Evolutionary conservation across 1,140 invertebrate genomes (phyloP), one percentile per base, ranked within the genome.

Genomic region (Doryteuthis pealeii): DNA sequence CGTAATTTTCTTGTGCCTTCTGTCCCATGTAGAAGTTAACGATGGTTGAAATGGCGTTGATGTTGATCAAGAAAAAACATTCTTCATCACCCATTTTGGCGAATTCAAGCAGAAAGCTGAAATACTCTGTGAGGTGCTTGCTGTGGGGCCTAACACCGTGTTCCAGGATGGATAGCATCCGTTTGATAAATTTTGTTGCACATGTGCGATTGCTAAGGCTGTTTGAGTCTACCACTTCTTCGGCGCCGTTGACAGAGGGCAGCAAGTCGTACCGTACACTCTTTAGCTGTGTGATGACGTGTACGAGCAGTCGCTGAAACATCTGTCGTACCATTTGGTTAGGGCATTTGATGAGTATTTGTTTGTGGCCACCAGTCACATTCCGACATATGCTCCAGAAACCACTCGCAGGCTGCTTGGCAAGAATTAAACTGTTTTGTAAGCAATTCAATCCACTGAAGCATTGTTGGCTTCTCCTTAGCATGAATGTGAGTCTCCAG

Each of bases 391-490:
- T 95, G 93, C 78, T 95, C 93, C 26, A 98, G 88, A 82, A 98
- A 96, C 93, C 95, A 96, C 84, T 96, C 94, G 78, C 95, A 96
- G 0, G 95, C 95, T 72, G 92, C 92, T 72, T 93, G 92, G n/a
- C 94, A 96, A 28, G 93, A 92, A 85, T 96, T 96, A 82, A 97
- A 96, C 85, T 97, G 95, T 85, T 97, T 97, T 1, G 95, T 97
- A 6, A 97, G 90, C 43, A 97, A 87, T 86, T 98, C 96, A 32
- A 97, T 95, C 96, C 96, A 98, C 76, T 96, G 95, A 14, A 97
- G 93, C 94, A 97, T 96, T 0, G 95, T 97, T 14, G 96, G 95
- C 91, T 97, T 97, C 88, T 98, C 96, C 88, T 97, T 97, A 28
- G 96, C 95, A 87, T 98, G 96, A 86, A 98, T 97, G 79, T 97